Conservation (phyloP, 2,888 invertebrate species). For the Liopterus haemorrhoidalis region DNA sequence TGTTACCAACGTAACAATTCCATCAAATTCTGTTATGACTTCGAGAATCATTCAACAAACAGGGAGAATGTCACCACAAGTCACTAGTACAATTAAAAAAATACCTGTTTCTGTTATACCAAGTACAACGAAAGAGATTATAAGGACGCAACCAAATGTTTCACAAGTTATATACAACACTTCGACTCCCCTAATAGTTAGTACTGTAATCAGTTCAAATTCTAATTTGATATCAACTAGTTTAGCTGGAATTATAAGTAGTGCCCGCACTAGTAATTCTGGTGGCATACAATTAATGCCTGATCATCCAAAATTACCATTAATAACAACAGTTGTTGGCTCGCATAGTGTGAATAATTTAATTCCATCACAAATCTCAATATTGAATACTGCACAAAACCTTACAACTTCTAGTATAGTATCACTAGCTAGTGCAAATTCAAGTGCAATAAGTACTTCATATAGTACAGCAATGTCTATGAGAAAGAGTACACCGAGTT, state of each 20-base stretch:
- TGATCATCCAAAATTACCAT: constrained; percentile 39
- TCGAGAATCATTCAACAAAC: constrained; percentile 39
- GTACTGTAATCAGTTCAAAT: constrained; percentile 17
- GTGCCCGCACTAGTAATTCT: constrained; percentile 15
- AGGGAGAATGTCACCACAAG: constrained; percentile 32
- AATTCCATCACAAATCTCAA: constrained; percentile 7
- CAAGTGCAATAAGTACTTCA: constrained; percentile 11
- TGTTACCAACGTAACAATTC: constrained; percentile 37
- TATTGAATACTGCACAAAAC: constrained; percentile 30
- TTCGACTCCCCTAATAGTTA: constrained; percentile 12
- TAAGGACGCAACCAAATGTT: constrained; percentile 35
- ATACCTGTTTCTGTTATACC: constrained; percentile 30
- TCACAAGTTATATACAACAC: constrained; percentile 39
- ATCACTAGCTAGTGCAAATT: constrained; percentile 4
- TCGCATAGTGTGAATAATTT: constrained; percentile 10
- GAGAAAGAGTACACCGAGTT: constrained; percentile 30
- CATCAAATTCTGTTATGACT: constrained; percentile 36
- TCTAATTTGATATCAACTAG: constrained; percentile 15
- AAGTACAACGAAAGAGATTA: constrained; percentile 20
- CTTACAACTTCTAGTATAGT: constrained; percentile 11
- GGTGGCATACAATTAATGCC: constrained; percentile 38
- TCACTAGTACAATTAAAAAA: too few relatives aligned
- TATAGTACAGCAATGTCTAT: constrained; percentile 5
- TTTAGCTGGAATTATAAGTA: constrained; percentile 18
- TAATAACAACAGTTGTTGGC: constrained; percentile 33